Conservation (phyloP, 2,113 vertebrate species). For the Aegypius monachus region DNA sequence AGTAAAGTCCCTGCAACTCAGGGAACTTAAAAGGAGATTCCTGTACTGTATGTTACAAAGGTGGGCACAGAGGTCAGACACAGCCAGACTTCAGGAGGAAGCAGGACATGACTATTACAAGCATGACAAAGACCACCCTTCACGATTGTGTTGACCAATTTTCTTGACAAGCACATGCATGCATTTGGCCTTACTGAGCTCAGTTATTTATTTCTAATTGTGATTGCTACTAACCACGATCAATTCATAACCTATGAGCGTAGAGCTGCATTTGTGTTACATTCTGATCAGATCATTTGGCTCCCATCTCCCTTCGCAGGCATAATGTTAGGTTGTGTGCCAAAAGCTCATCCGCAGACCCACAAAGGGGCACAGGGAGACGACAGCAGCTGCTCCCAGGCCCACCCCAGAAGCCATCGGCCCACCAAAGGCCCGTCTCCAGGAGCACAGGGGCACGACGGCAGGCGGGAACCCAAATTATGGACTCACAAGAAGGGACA, state of each 20-base stretch:
- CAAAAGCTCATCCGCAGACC: neutral
- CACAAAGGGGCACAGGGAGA: neutral
- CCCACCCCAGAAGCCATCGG: neutral
- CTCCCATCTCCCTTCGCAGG: neutral
- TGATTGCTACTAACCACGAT: neutral
- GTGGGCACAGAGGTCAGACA: neutral
- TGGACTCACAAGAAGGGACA: neutral
- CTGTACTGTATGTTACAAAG: neutral
- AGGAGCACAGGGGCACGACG: neutral
- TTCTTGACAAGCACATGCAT: neutral
- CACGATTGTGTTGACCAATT: neutral
- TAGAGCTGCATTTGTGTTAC: neutral
- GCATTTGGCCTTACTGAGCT: neutral
- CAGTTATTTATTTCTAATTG: neutral
- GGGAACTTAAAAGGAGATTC: neutral
- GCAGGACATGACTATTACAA: neutral
- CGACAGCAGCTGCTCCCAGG: neutral
- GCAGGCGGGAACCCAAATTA: neutral
- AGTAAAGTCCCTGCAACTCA: neutral
- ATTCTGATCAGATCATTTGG: neutral
- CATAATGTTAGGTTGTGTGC: neutral
- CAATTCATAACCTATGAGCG: neutral
- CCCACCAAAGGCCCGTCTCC: neutral
- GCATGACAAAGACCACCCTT: neutral
- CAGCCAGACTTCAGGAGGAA: neutral